Evolutionary conservation across 2,113 vertebrate species (phyloP).

Genomic region (Ginglymostoma cirratum): DNA sequence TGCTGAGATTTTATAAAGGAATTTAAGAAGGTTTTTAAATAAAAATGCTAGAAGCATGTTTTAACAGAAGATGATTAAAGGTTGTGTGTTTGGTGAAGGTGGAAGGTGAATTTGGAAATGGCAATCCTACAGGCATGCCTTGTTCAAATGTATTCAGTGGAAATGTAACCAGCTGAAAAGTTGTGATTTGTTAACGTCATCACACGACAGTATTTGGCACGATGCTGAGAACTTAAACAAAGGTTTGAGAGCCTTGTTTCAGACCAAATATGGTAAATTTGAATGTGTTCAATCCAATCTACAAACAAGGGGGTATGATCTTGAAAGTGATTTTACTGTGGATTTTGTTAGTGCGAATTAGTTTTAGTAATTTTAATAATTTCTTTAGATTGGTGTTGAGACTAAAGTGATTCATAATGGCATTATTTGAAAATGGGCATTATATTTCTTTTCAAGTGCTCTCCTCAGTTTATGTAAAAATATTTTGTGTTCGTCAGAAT

Average conservation of each 20-base stretch:
- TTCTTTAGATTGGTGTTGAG: not conserved
- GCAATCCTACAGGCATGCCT: not conserved
- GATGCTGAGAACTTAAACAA: slow-evolving; percentile 19
- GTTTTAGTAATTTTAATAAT: not conserved
- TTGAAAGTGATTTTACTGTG: not conserved
- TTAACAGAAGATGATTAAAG: not conserved
- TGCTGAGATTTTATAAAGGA: not conserved
- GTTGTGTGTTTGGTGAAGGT: not conserved
- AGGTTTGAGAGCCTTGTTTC: slow-evolving; percentile 25
- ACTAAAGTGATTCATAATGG: not conserved
- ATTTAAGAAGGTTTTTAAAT: not conserved
- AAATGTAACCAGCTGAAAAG: slow-evolving; percentile 3
- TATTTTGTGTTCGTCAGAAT: not conserved
- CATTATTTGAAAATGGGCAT: not conserved
- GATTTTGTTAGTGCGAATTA: not conserved
- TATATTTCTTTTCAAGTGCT: not conserved
- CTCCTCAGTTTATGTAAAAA: not conserved
- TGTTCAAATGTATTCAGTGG: not conserved
- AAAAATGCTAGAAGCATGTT: not conserved
- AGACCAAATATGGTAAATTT: slow-evolving; percentile 24
- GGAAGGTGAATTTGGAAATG: not conserved
- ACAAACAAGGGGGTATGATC: not conserved
- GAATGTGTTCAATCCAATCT: not conserved
- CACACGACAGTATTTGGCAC: slow-evolving; percentile 23
- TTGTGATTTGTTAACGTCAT: slow-evolving; percentile 22